Base-by-base conservation (phyloP, 2,113 vertebrate species). In the Silurus glanis region DNA sequence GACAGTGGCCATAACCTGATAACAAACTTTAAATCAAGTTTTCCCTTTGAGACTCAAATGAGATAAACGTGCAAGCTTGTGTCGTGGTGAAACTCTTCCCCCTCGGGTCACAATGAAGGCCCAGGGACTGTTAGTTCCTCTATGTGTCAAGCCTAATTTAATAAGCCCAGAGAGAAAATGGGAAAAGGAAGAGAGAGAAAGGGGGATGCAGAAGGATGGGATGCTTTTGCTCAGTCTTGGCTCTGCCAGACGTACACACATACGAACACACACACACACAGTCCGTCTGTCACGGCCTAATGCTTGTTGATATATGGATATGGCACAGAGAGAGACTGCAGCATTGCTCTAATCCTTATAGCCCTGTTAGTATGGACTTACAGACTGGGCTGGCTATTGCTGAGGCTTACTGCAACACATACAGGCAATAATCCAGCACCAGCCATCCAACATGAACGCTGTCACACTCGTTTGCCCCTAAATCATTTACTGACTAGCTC, bases 221-320 rank as follows among this genome's bases (percentile, higher is more conserved):
- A 66, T 64, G n/a, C 62, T 61, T 37, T 83, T 71, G 55, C 81
- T 69, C 75, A 79, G 80, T 61, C 74, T 87, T 85, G 83, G 23
- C 83, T 58, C 80, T 72, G 14, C 79, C 47, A 59, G 25, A 49
- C 79, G n/a, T 19, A 82, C 47, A 82, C 80, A 72, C 80, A 84
- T 66, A 82, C 53, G 74, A 71, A 85, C 69, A 83, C 66, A 80
- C 67, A 88, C 84, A 86, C 78, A 88, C 79, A 85, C 79, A 69
- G 80, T 74, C 85, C 49, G 75, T 85, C 87, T 89, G 84, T 86
- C 88, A 83, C 75, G 85, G 75, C 53, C 78, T 89, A 90, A 90
- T 86, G 86, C 87, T 88, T 90, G 89, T 89, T 90, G 89, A 90
- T 89, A 89, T 90, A 89, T 88, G 87, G 82, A 85, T 83, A 80